Evolutionary conservation across 2,113 vertebrate genomes (phyloP).

Genomic region (Microcebus ravelobensis): DNA sequence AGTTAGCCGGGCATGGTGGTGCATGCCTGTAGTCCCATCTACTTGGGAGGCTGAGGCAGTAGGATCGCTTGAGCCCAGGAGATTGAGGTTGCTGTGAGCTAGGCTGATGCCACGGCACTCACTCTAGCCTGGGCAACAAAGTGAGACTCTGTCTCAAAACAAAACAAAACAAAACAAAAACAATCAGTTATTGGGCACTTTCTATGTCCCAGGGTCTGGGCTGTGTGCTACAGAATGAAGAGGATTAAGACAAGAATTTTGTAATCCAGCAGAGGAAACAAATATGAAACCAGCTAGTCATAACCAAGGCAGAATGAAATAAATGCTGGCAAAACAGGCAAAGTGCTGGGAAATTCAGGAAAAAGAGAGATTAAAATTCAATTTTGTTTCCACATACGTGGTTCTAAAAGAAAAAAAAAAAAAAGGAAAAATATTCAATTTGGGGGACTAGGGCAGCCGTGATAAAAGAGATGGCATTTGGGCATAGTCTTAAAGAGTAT

Average conservation of each 20-base stretch:
- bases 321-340: not conserved
- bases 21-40: too few species aligned
- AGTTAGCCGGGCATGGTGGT: too few species aligned
- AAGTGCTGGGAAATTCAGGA: not conserved
- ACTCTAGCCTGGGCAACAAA: too few species aligned
- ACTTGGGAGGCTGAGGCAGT: too few species aligned
- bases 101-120: too few species aligned
- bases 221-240: not conserved
- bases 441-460: not conserved
- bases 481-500: not conserved
- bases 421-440: not conserved
- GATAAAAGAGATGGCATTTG: not conserved
- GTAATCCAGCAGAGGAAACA: not conserved
- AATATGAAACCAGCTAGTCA: not conserved
- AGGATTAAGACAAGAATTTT: not conserved
- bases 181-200: not conserved
- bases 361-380: not conserved
- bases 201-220: not conserved
- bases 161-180: too few species aligned
- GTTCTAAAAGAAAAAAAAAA: too few species aligned
- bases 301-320: not conserved
- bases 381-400: not conserved
- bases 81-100: too few species aligned
- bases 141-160: too few species aligned
- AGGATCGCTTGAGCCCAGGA: too few species aligned